phyloP scores from a whole-genome alignment of 2,113 vertebrate species.

The Halichoeres trimaculatus region DNA sequence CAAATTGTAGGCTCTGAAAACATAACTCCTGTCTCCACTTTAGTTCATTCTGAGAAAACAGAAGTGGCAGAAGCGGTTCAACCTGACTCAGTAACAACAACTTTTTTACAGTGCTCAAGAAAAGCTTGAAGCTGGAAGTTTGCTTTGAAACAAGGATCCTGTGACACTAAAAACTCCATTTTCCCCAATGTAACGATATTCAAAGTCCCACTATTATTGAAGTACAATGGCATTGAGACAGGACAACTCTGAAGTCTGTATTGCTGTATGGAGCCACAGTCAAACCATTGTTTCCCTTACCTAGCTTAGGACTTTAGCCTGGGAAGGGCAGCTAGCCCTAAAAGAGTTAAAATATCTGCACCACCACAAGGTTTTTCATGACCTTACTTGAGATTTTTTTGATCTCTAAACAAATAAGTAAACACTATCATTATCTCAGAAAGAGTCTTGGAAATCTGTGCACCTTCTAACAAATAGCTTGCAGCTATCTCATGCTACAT shows the following conservation, averaged over 20 bases:
- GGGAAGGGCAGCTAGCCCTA: background rate
- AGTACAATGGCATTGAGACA: background rate
- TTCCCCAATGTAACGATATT: background rate
- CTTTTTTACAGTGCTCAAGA: slow-evolving; percentile 3
- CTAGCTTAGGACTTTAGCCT: too few species aligned
- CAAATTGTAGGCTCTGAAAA: background rate
- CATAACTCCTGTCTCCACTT: background rate
- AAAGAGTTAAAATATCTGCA: background rate
- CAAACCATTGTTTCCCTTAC: background rate
- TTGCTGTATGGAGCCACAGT: background rate
- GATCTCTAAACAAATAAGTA: background rate
- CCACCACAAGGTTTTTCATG: background rate
- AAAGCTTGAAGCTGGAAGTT: background rate
- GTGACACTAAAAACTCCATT: background rate
- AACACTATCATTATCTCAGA: background rate
- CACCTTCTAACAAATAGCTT: background rate
- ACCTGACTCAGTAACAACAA: slow-evolving; percentile 28
- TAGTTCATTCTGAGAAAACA: background rate
- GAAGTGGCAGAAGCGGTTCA: slow-evolving; percentile 50
- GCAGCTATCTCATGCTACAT: background rate
- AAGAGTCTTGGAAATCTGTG: background rate
- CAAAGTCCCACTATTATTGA: background rate
- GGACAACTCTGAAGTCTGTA: background rate
- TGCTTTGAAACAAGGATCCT: too few species aligned
- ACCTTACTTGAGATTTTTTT: background rate